Percentiles rank a stretch among this genome's conserved stretches.
Evolutionary conservation across 1,140 invertebrate species (phyloP).

Genomic region (Pemphigus obesinymphae): DNA sequence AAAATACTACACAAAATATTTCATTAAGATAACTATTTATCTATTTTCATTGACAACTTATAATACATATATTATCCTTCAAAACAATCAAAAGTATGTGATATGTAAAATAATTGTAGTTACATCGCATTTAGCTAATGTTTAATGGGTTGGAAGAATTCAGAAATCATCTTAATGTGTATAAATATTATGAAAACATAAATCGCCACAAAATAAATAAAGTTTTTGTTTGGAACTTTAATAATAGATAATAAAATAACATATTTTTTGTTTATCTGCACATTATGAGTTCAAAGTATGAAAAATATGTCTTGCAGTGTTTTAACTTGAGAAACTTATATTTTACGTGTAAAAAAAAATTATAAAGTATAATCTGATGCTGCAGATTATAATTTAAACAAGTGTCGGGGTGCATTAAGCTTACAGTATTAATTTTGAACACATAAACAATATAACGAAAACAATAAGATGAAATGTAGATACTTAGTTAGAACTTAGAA

Average conservation of each 20-base stretch:
- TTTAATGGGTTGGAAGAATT: not conserved
- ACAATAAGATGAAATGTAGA: not conserved
- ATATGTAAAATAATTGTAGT: not conserved
- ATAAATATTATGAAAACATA: not conserved
- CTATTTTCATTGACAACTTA: too few species aligned
- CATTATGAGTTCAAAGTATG: not conserved
- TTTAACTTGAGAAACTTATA: not conserved
- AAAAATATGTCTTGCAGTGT: not conserved
- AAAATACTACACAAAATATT: too few species aligned
- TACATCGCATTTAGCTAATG: not conserved
- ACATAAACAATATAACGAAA: not conserved
- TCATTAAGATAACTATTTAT: too few species aligned
- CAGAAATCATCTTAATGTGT: not conserved
- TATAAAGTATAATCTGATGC: not conserved
- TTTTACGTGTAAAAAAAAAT: not conserved
- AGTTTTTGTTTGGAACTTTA: conserved; percentile 7
- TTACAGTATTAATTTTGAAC: not conserved
- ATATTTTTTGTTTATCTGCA: not conserved
- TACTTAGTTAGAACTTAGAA: too few species aligned
- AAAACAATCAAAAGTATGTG: not conserved
- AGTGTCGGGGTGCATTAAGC: not conserved
- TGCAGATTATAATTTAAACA: not conserved
- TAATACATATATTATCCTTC: too few species aligned
- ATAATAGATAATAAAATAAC: not conserved
- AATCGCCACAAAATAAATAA: not conserved